These are phyloP conservation scores for Lepidocyrtinus sp. DNA, from an alignment of 2,888 invertebrate genomes.

Conservation along the genomic window DNA sequence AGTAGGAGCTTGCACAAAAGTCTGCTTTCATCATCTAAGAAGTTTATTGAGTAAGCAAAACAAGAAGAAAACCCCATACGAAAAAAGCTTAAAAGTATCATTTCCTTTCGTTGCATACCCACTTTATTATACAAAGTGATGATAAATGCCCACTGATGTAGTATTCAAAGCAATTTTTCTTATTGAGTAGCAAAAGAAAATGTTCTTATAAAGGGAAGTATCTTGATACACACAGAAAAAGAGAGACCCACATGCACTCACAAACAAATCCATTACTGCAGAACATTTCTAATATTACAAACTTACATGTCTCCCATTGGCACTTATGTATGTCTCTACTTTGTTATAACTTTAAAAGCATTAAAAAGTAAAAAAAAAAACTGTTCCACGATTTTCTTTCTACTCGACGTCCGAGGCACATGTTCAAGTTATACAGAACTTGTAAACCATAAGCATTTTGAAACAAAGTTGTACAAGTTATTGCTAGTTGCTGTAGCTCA, in stretches of 20 bases:
- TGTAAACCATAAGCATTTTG: slow-evolving; percentile 4
- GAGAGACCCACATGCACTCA: slow-evolving; percentile 19
- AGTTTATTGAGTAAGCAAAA: slow-evolving; percentile 17
- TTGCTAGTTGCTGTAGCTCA: slow-evolving; percentile 6
- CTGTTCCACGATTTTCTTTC: slow-evolving; percentile 7
- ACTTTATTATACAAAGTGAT: slow-evolving; percentile 18
- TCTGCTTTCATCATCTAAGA: slow-evolving; percentile 20
- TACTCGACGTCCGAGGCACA: background rate
- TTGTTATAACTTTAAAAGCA: slow-evolving; percentile 2
- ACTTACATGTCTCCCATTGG: slow-evolving; percentile 12
- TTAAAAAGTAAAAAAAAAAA: slow-evolving; percentile 5
- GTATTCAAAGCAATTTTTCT: slow-evolving; percentile 18
- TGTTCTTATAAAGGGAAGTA: background rate
- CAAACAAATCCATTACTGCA: slow-evolving; percentile 12
- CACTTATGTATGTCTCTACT: slow-evolving; percentile 4
- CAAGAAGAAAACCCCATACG: background rate
- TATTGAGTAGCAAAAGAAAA: background rate
- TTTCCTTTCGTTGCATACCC: slow-evolving; percentile 12
- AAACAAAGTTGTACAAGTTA: slow-evolving; percentile 12
- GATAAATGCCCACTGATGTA: slow-evolving; percentile 15
- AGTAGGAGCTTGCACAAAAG: slow-evolving; percentile 9
- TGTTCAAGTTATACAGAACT: background rate
- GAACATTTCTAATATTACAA: slow-evolving; percentile 1
- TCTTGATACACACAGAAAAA: background rate
- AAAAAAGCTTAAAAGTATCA: slow-evolving; percentile 14